Evolutionary conservation across 92 coral and sea anemone genomes (phyloP), one percentile per base, ranked within the genome.

Genomic region (Zoanthus gigantus): DNA sequence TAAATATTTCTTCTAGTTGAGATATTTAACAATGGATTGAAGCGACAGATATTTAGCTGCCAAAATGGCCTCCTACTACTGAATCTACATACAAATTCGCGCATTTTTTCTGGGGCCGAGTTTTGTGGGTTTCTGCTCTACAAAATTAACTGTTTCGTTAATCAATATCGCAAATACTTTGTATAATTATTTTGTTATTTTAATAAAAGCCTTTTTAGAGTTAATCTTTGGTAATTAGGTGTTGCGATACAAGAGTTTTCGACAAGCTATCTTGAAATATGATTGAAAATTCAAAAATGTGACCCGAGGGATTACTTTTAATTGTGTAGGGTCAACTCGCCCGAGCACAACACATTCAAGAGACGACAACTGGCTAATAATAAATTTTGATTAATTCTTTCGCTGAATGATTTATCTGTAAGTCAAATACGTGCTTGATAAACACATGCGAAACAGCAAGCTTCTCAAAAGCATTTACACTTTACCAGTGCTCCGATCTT

Each of bases 281-380:
- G 45, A 81, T 65, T 81, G 50, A 67, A 46, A 81, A 15, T 46
- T 10, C 28, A 3, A 47, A 63, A 13, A 28, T 30, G 23, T 81
- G 85, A 81, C 85, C 85, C 85, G 60, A 66, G 85, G 85, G 85
- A 81, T 34, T 81, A 30, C 30, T 45, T 47, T 5, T 4, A 47
- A 42, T 66, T 6, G n/a, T 30, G 44, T 17, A 45, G 37, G 65
- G 74, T 65, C 85, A 81, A 56, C 15, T 4, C 18, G 23, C 18
- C n/a, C 6, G 15, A 61, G 56, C 5, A 23, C 30, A 77, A 28
- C 45, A 4, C 30, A 10, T 30, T 28, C 8, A 63, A 63, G 23
- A 14, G 44, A 58, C 13, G 30, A 66, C 85, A 81, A 46, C 37
- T 81, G 18, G 75, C 45, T 81, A 46, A 58, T 28, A 2, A 23